A percentile compares a stretch with the other conserved stretches of the same genome.
phyloP scores from a whole-genome alignment of 2,888 invertebrate genomes.

The Eumacrocentrus americanus region DNA sequence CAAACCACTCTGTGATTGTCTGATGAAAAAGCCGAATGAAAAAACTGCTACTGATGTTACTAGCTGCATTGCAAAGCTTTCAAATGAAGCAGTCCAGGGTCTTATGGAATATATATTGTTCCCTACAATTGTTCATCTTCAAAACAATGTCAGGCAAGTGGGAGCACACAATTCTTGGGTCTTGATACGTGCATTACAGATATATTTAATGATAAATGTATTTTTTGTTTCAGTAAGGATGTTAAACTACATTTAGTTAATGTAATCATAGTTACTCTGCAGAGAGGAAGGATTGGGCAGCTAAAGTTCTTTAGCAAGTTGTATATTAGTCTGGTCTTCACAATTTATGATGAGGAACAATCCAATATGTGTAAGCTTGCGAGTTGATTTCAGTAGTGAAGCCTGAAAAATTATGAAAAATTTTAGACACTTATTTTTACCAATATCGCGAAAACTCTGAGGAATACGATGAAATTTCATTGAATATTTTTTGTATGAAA shows the following conservation, averaged over 20 bases:
- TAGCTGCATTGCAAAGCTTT: constrained; percentile 55
- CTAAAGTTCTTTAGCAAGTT: constrained; percentile 66
- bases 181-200: not conserved
- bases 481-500: constrained; percentile 9
- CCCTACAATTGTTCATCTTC: constrained; percentile 61
- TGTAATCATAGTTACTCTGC: constrained; percentile 63
- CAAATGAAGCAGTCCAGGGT: constrained; percentile 62
- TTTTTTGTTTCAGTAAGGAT: constrained; percentile 58
- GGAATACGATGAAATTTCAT: too few species aligned
- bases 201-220: constrained; percentile 1
- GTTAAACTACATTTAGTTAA: constrained; percentile 64
- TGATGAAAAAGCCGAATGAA: constrained; percentile 63
- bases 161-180: too few species aligned
- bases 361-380: constrained; percentile 28
- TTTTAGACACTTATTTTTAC: too few species aligned
- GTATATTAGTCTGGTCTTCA: constrained; percentile 64
- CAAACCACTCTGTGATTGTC: constrained; percentile 65
- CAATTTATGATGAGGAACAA: constrained; percentile 65
- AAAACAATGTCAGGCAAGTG: constrained; percentile 47
- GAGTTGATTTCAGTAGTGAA: too few species aligned
- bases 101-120: constrained; percentile 65
- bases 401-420: too few species aligned
- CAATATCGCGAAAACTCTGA: too few species aligned
- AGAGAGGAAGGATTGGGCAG: constrained; percentile 63
- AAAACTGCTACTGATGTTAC: constrained; percentile 59